These are phyloP conservation scores for Melanophora roralis DNA, from an alignment of 2,888 invertebrate genomes.

Conservation along the genomic window DNA sequence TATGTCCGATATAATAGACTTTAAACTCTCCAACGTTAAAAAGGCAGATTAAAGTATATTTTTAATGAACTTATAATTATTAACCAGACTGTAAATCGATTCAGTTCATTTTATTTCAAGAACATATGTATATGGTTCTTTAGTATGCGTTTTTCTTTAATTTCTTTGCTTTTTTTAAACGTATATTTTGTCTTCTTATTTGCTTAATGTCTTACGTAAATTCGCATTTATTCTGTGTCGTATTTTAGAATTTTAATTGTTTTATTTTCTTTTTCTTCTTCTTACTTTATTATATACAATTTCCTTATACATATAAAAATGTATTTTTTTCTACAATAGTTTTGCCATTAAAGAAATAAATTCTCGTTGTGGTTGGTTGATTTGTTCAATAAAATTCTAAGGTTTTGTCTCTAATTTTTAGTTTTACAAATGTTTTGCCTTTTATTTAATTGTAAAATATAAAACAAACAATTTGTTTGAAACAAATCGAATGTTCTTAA, in stretches of 20 bases:
- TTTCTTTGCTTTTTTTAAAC: not conserved
- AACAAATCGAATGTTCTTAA: no score
- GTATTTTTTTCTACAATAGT: slow-evolving; percentile 25
- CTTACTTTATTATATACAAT: slow-evolving; percentile 29
- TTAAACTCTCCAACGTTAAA: no score
- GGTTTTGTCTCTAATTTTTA: slow-evolving; percentile 18
- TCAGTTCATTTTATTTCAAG: not conserved
- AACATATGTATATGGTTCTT: no score
- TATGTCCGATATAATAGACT: no score
- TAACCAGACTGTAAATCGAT: not conserved
- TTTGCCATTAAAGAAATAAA: slow-evolving; percentile 38
- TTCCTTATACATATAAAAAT: no score
- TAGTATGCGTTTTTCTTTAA: not conserved
- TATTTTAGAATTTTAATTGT: not conserved
- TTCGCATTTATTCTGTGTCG: slow-evolving; percentile 1
- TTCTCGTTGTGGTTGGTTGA: slow-evolving; percentile 38
- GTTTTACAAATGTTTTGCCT: not conserved
- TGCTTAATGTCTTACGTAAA: slow-evolving; percentile 2
- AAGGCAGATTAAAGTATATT: no score
- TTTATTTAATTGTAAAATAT: no score
- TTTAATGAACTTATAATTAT: not conserved
- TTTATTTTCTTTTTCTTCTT: not conserved
- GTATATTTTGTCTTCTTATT: not conserved
- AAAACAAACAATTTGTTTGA: no score
- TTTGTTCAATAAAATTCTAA: slow-evolving; percentile 31